Evolutionary conservation across 2,888 invertebrate genomes (phyloP), one percentile per base, ranked within the genome.

Genomic region (Campopleginae sp.): DNA sequence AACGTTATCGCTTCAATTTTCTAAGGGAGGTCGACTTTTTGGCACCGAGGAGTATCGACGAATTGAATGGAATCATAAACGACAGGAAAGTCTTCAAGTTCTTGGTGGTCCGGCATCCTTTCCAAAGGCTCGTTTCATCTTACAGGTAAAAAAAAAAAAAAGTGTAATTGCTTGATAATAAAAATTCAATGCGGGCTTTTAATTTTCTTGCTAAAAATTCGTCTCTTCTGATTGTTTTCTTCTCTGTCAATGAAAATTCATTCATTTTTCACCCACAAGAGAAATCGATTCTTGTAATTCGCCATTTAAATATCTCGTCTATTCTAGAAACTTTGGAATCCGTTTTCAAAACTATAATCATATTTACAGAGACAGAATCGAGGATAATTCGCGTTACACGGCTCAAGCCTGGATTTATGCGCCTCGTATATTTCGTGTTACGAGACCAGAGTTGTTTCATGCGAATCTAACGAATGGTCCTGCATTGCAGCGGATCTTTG

Each of bases 41-140:
- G 75, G 87, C 90, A 23, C 92, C 93, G 17, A 85, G 87, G 78
- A 90, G 58, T 46, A 51, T 87, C 1, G 84, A 88, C 17, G 83
- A 91, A 72, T 75, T 93, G 5, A 76, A 88, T 38, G 80, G 78
- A 38, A 77, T 91, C 1, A 86, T 89, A 19, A 88, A 87, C 1
- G 88, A 92, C 77, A 74, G 82, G 42, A 84, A 84, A 33, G 86
- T 90, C 10, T 92, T 93, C 68, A 93, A 93, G 86, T 90, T 94
- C 63, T 76, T 94, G 12, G 82, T 92, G 2, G 92, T 94, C 1
- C 89, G 94, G 58, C 94, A 94, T 89, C 94, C 94, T 1, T 94
- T 94, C 83, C 91, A 93, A 80, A 90, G 94, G 12, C 87, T 94
- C 0, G 93, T 94, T 14, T 94, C 94, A n/a, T 91, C 93, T 0